A percentile compares a stretch with the other conserved stretches of the same genome.
phyloP scores from a whole-genome alignment of 2,113 vertebrate species.

The Boulengeromyrus knoepffleri region DNA sequence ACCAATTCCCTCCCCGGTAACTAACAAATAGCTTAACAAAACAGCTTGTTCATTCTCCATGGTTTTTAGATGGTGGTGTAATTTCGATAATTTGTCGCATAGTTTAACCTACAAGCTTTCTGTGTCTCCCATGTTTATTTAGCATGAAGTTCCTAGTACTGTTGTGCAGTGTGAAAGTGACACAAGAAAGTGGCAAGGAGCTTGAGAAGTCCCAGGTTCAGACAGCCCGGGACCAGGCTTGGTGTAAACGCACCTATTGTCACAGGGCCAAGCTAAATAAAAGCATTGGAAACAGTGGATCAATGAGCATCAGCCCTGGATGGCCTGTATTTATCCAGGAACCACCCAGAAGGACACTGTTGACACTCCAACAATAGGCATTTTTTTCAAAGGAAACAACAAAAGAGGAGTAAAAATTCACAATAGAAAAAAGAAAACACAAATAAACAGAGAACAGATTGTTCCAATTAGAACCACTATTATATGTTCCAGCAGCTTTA shows the following conservation, averaged over 20 bases:
- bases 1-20: too few species aligned
- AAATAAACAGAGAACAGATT: background rate
- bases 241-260: background rate
- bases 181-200: background rate
- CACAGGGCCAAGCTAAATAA: background rate
- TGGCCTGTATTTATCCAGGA: background rate
- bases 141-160: background rate
- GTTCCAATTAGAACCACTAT: background rate
- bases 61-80: too few species aligned
- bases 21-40: too few species aligned
- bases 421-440: background rate
- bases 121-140: background rate
- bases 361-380: background rate
- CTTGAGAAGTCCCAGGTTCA: background rate
- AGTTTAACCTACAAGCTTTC: background rate
- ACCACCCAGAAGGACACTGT: background rate
- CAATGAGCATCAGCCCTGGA: background rate
- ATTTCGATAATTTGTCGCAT: background rate
- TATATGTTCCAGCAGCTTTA: background rate
- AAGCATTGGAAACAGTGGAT: background rate
- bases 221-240: background rate
- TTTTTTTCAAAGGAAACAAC: background rate
- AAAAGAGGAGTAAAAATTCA: background rate
- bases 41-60: too few species aligned
- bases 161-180: background rate